A percentile compares a stretch with the other conserved stretches of the same genome.
These are phyloP conservation scores for Temnothorax longispinosus DNA, from an alignment of 1,140 invertebrate genomes.

Conservation along the genomic window DNA sequence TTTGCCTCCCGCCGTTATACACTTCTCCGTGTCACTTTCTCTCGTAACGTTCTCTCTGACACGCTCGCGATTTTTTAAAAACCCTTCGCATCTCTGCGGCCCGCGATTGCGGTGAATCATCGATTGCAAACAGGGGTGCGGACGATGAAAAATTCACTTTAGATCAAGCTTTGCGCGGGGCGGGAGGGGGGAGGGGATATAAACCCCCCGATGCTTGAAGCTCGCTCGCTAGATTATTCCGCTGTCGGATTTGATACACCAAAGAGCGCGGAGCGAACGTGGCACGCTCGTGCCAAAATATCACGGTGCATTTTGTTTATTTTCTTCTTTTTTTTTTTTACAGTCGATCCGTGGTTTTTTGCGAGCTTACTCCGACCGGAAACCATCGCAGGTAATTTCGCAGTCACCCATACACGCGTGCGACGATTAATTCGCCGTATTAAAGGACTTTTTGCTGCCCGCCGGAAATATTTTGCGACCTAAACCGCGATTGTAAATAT, in stretches of 20 bases:
- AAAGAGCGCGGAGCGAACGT: background rate
- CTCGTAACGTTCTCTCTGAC: background rate
- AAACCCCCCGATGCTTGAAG: background rate
- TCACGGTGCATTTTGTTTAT: background rate
- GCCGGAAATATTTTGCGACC: slow-evolving; percentile 3
- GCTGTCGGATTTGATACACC: background rate
- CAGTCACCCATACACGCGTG: background rate
- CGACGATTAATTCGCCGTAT: background rate
- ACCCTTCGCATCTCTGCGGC: background rate
- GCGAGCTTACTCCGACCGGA: background rate
- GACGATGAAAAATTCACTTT: slow-evolving; percentile 49
- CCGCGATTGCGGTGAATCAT: background rate
- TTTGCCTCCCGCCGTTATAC: background rate
- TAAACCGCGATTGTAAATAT: slow-evolving; percentile 41
- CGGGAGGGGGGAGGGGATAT: background rate
- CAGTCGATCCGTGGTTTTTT: background rate
- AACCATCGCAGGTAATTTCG: background rate
- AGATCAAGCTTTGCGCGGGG: background rate
- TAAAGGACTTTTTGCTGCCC: slow-evolving; percentile 9
- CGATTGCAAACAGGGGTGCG: background rate
- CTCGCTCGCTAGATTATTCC: slow-evolving; percentile 16
- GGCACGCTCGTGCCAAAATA: background rate
- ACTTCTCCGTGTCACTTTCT: slow-evolving; percentile 3
- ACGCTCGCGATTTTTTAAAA: background rate
- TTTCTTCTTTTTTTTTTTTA: background rate